These are phyloP conservation scores for Chamaea fasciata DNA, from an alignment of 2,113 vertebrate species.

Conservation along the genomic window DNA sequence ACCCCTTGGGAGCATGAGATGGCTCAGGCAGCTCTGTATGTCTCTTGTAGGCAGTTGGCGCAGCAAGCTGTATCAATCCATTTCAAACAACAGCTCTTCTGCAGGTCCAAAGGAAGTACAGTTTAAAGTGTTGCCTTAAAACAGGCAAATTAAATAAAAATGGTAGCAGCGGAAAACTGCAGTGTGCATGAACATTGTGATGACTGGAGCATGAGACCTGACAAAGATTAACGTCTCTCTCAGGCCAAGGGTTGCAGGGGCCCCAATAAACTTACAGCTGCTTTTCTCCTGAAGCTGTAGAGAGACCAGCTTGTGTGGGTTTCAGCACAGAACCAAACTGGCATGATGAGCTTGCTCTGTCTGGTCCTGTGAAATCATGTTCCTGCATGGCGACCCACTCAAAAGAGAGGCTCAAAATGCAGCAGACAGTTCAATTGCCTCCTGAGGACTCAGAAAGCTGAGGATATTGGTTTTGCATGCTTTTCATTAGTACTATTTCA, in stretches of 20 bases:
- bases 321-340: neutral
- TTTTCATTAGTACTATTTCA: neutral
- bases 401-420: neutral
- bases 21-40: neutral
- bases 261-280: neutral
- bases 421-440: neutral
- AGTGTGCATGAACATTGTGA: neutral
- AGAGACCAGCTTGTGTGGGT: neutral
- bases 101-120: neutral
- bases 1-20: neutral
- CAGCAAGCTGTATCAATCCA: neutral
- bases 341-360: neutral
- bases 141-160: neutral
- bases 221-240: neutral
- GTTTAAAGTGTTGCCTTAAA: neutral
- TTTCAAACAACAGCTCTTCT: neutral
- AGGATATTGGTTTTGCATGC: neutral
- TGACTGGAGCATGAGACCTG: neutral
- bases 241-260: neutral
- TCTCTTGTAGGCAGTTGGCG: neutral
- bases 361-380: neutral
- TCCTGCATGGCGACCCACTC: neutral
- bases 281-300: neutral
- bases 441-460: neutral
- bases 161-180: neutral